Base-by-base conservation (phyloP, 1,140 invertebrate genomes). In the Centruroides sculpturatus region DNA sequence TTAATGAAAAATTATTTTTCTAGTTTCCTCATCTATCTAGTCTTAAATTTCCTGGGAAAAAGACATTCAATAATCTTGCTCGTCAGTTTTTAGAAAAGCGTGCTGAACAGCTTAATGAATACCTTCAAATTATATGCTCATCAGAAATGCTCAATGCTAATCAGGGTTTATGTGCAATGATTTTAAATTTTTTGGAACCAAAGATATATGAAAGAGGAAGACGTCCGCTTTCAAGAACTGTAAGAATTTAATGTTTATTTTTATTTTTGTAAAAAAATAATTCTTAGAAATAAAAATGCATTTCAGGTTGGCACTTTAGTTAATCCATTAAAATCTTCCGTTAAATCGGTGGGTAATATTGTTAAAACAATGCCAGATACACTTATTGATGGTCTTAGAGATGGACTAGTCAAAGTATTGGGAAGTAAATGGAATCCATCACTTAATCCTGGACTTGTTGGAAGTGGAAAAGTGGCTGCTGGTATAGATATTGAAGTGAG, bases 51-150 rank as follows among this genome's bases (percentile, higher is more conserved):
- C 92, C 92, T 11, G 87, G 85, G 0, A 97, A 97, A 73, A 93
- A 92, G 69, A 85, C 92, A 13, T 90, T 96, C 70, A 91, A 94
- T 66, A 96, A 95, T 72, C 88, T 90, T 71, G 91, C 90, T 59
- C 76, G 88, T 54, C 77, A 83, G 7, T 91, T 96, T 51, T 72
- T 97, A 51, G 91, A 96, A 71, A 85, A 83, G 68, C 77, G 92
- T 46, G 91, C 89, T 79, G 79, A 83, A 59, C 85, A 88, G 76
- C 73, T 96, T 5, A 91, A 93, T 71, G 80, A 79, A 47, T 96
- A 93, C 76, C 75, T 96, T 59, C 79, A 83, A 66, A 84, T 80
- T 64, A 67, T 90, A 34, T 79, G 84, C 13, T 80, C 81, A 63
- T 78, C 80, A 51, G 72, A 78, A 23, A 72, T 84, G 34, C 74